These are phyloP conservation scores for Tautogolabrus adspersus DNA, from an alignment of 2,113 vertebrate species.

Conservation along the genomic window DNA sequence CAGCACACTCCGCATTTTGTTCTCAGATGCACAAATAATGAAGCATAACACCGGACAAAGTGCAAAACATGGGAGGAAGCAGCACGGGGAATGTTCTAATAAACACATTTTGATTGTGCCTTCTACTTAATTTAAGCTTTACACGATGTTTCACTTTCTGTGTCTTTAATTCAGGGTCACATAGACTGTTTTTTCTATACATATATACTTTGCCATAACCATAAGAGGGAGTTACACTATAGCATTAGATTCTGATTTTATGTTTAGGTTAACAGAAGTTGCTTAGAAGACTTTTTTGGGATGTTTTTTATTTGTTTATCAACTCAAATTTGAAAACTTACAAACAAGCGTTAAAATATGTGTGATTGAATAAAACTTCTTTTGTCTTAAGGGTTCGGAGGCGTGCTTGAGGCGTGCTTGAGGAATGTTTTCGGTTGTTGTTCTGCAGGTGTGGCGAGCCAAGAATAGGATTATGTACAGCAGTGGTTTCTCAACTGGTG, in stretches of 20 bases:
- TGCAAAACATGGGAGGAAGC: conserved; percentile 10
- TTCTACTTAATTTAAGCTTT: conserved; percentile 62
- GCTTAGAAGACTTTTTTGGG: conserved; percentile 26
- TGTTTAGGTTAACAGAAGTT: neutral
- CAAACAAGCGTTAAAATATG: neutral
- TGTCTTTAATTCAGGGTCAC: conserved; percentile 1
- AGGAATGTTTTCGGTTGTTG: neutral
- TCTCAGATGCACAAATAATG: neutral
- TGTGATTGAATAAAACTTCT: neutral
- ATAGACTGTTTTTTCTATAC: neutral
- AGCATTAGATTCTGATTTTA: neutral
- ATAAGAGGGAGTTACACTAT: neutral
- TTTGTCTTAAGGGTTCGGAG: neutral
- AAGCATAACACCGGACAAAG: neutral
- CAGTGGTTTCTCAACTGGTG: too few relatives aligned
- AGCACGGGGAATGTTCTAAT: conserved; percentile 38
- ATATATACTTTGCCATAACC: neutral
- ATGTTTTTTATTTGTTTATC: conserved; percentile 23
- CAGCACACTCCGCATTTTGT: neutral
- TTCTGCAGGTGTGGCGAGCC: too few relatives aligned
- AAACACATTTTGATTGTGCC: conserved; percentile 61
- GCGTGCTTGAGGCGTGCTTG: neutral
- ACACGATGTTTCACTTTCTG: conserved; percentile 17
- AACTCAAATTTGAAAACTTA: neutral
- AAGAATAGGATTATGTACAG: too few relatives aligned